phyloP scores from a whole-genome alignment of 64 coral and sea anemone species.

The Pocillopora damicornis region DNA sequence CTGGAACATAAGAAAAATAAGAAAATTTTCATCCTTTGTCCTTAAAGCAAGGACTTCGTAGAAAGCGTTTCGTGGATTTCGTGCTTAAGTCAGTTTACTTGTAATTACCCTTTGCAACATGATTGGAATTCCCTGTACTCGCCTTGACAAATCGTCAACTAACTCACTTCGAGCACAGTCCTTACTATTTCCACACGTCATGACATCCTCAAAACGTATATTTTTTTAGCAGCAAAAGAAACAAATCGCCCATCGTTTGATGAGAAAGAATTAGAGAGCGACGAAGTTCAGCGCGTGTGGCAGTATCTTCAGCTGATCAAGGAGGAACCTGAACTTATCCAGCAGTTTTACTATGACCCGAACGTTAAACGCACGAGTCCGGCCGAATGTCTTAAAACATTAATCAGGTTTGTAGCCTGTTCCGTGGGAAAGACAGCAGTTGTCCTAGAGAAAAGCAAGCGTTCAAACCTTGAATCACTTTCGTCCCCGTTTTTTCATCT shows the following conservation, averaged over 20 bases:
- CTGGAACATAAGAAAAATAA: too few species aligned
- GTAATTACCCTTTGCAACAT: too few species aligned
- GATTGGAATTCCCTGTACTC: too few species aligned
- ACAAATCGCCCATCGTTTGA: constrained; percentile 26
- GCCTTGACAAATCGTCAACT: too few species aligned
- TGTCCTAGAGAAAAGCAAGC: neutral
- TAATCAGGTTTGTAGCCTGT: constrained; percentile 11
- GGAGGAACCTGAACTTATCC: constrained; percentile 6
- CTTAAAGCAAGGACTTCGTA: too few species aligned
- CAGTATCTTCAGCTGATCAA: constrained; percentile 44
- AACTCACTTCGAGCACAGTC: too few species aligned
- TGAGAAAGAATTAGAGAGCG: constrained; percentile 43
- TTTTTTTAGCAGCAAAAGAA: neutral
- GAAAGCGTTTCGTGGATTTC: too few species aligned
- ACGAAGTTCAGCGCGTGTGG: constrained; percentile 59
- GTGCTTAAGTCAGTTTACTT: too few species aligned
- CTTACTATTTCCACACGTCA: too few species aligned
- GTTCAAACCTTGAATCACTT: neutral
- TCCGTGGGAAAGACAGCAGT: neutral
- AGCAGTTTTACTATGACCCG: constrained; percentile 45
- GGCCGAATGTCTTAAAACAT: constrained; percentile 17
- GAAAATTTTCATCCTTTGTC: too few species aligned
- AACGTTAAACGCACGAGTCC: neutral
- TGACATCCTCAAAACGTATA: too few species aligned
- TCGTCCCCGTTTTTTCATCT: too few species aligned